These are phyloP conservation scores for Stenodera caucasica DNA, from an alignment of 2,888 invertebrate genomes.

Conservation along the genomic window DNA sequence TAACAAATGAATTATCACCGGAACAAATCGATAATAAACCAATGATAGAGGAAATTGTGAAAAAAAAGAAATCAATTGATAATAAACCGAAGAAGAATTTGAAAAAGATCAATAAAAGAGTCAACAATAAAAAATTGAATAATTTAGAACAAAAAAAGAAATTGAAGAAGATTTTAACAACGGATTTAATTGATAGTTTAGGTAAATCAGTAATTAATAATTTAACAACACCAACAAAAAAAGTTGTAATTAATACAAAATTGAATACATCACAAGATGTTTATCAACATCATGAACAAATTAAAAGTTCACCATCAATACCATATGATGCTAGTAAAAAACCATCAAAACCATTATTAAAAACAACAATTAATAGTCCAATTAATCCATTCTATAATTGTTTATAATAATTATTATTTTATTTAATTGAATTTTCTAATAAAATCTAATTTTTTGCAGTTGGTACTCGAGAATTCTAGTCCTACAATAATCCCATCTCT, in stretches of 20 bases:
- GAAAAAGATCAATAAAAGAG: neutral
- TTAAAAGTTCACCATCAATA: conserved; percentile 71
- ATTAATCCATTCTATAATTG: conserved; percentile 74
- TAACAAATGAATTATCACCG: conserved; percentile 31
- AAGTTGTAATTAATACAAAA: conserved; percentile 73
- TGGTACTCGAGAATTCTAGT: no score
- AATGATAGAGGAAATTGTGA: no score
- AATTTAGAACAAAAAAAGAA: conserved; percentile 21
- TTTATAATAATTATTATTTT: neutral
- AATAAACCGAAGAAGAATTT: conserved; percentile 2
- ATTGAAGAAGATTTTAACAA: conserved; percentile 18
- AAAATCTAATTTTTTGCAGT: no score
- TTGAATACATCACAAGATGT: conserved; percentile 73
- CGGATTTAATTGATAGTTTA: neutral
- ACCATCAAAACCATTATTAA: conserved; percentile 74
- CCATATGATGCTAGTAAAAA: conserved; percentile 73
- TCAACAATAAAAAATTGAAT: conserved; percentile 21
- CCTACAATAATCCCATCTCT: no score
- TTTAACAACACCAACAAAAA: conserved; percentile 56
- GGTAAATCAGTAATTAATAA: neutral
- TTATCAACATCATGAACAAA: conserved; percentile 71
- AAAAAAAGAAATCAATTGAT: no score
- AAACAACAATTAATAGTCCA: conserved; percentile 65
- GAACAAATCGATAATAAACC: neutral
- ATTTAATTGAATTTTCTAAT: no score